Evolutionary conservation across 2,113 vertebrate genomes (phyloP).

Genomic region (Anseranas semipalmata): DNA sequence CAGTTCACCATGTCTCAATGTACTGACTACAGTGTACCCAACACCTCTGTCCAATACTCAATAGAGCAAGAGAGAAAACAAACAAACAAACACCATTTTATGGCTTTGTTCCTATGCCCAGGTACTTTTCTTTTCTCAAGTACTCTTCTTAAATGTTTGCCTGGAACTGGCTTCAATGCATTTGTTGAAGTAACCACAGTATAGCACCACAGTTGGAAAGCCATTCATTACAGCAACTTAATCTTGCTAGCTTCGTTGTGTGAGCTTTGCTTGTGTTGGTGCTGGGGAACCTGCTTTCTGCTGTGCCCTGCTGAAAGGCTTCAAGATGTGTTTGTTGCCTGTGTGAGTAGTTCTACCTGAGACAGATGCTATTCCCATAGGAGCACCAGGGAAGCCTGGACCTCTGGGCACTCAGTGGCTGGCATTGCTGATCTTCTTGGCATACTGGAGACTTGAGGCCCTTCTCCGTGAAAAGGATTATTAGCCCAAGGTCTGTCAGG

Average conservation of each 20-base stretch:
- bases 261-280: not conserved
- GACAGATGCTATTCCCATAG: not conserved
- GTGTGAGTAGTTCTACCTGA: not conserved
- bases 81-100: not conserved
- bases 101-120: not conserved
- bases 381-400: not conserved
- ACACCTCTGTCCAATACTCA: not conserved
- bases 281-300: not conserved
- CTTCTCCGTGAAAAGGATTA: not conserved
- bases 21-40: not conserved
- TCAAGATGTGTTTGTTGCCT: not conserved
- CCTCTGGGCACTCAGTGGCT: fast-evolving
- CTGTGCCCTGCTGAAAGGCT: not conserved
- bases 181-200: not conserved
- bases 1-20: not conserved
- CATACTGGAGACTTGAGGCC: not conserved
- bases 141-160: not conserved
- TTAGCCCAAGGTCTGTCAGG: not conserved
- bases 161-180: not conserved
- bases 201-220: not conserved
- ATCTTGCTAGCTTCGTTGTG: not conserved
- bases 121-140: not conserved
- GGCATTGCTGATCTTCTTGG: not conserved
- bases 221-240: not conserved
- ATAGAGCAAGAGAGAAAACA: not conserved